These are phyloP conservation scores for Actinernus sp. DNA, from an alignment of 92 coral and sea anemone genomes.

Conservation along the genomic window DNA sequence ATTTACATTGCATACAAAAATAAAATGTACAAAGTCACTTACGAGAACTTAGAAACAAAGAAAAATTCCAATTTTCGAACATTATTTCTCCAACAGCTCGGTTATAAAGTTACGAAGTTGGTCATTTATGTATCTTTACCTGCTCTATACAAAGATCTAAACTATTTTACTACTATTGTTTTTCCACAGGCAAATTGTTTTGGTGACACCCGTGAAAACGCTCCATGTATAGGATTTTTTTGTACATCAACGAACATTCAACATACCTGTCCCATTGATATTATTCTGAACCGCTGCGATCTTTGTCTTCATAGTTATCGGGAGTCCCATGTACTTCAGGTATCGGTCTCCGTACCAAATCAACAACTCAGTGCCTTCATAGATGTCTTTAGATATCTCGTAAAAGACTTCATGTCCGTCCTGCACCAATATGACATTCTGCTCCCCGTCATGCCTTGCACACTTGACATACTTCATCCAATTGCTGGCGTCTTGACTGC, in stretches of 20 bases:
- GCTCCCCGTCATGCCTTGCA: constrained; percentile 96
- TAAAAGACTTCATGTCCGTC: constrained; percentile 88
- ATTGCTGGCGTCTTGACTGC: constrained; percentile 80
- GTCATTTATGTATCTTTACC: too few relatives aligned
- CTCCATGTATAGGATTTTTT: background rate
- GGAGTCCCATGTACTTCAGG: constrained; percentile 97
- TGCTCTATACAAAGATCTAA: too few relatives aligned
- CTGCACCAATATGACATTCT: constrained; percentile 86
- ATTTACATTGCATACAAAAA: too few relatives aligned
- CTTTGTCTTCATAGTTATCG: constrained; percentile 96
- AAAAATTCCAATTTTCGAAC: too few relatives aligned
- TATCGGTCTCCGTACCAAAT: constrained; percentile 97
- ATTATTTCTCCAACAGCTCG: too few relatives aligned
- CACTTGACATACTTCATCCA: constrained; percentile 98
- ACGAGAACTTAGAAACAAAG: too few relatives aligned
- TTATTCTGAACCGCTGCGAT: constrained; percentile 46
- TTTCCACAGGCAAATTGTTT: background rate
- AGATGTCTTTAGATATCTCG: constrained; percentile 78
- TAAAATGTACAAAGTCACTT: too few relatives aligned
- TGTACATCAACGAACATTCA: background rate
- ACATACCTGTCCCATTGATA: constrained; percentile 28
- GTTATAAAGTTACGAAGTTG: too few relatives aligned
- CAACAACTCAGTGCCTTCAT: constrained; percentile 92
- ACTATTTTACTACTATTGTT: too few relatives aligned
- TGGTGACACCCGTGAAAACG: background rate